phyloP scores from a whole-genome alignment of 2,113 vertebrate species.

The Neopipo cinnamomea region DNA sequence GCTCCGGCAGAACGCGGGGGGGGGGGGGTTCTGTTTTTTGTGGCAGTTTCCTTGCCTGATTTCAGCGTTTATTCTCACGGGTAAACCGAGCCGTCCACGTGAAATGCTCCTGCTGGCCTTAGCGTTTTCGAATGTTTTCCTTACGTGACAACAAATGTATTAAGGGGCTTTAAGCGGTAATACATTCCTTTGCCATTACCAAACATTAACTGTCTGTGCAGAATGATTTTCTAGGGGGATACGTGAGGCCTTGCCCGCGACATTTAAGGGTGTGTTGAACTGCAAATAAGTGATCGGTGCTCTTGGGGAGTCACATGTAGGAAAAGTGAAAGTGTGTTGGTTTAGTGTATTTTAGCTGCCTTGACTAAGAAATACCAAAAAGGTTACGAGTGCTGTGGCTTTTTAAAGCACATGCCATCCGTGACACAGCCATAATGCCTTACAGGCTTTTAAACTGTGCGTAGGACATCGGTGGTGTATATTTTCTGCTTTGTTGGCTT shows the following conservation, averaged over 20 bases:
- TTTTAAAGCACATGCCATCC: neutral
- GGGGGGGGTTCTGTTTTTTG: neutral
- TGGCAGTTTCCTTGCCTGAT: neutral
- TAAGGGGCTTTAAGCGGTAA: neutral
- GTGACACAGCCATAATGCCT: neutral
- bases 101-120: neutral
- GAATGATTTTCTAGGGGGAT: neutral
- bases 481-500: neutral
- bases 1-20: neutral
- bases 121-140: neutral
- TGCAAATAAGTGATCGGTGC: neutral
- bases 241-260: neutral
- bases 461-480: neutral
- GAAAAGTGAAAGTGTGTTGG: slow-evolving; percentile 27
- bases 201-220: neutral
- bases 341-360: neutral
- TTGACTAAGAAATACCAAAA: neutral
- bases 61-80: neutral
- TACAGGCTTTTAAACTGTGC: neutral
- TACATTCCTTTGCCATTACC: neutral
- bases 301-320: neutral
- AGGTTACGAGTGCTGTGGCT: neutral
- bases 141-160: neutral
- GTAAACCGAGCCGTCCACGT: neutral
- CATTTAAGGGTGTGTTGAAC: neutral